Percentiles rank a stretch among this genome's conserved stretches.
phyloP scores from a whole-genome alignment of 2,888 invertebrate species.

The Ennomos fuscantarius region DNA sequence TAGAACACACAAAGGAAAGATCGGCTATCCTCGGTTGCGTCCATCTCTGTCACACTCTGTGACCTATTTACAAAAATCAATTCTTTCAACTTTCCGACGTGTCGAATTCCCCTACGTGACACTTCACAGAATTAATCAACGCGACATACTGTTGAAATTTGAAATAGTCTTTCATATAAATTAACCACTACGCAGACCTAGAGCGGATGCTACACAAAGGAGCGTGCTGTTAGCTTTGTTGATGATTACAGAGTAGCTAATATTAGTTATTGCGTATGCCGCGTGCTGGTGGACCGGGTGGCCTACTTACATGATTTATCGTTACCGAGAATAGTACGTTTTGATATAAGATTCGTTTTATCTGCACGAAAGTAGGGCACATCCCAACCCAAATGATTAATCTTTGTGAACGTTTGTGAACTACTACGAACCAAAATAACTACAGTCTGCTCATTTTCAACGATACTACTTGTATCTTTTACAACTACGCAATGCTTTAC shows the following conservation, averaged over 20 bases:
- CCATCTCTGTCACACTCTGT: constrained; percentile 16
- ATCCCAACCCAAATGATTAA: too few species aligned
- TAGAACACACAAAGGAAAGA: constrained; percentile 10
- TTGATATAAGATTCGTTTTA: constrained; percentile 1
- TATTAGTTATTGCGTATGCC: constrained; percentile 8
- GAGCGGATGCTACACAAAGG: constrained; percentile 12
- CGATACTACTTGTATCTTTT: too few species aligned
- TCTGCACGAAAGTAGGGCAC: constrained; percentile 5
- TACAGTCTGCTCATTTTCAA: too few species aligned
- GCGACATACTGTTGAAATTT: background rate
- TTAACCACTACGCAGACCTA: background rate
- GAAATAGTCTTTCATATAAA: background rate
- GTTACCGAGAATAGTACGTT: constrained; percentile 5
- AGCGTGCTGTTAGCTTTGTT: constrained; percentile 4
- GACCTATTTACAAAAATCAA: constrained; percentile 29
- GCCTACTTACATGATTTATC: constrained; percentile 16
- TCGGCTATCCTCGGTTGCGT: background rate
- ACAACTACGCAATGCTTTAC: too few species aligned
- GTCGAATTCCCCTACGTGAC: background rate
- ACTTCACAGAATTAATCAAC: too few species aligned
- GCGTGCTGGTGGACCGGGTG: background rate
- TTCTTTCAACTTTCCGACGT: constrained; percentile 1
- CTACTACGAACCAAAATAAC: too few species aligned
- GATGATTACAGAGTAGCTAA: constrained; percentile 11
- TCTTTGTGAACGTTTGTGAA: too few species aligned